Evolutionary conservation across 2,113 vertebrate species (phyloP).

Genomic region (Rhea pennata): DNA sequence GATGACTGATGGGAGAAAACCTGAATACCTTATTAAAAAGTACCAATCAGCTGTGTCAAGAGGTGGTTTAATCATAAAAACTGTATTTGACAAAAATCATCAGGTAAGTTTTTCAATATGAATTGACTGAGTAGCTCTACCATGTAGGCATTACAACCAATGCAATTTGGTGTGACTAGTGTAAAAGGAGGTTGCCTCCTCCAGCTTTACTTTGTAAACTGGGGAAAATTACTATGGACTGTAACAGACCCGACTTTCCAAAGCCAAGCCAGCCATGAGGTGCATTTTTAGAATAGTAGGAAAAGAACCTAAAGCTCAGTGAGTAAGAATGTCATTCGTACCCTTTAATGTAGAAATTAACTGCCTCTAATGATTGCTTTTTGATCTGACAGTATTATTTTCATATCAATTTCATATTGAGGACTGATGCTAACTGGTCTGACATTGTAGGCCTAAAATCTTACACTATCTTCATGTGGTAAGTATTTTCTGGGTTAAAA

Average conservation of each 20-base stretch:
- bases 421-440: not conserved
- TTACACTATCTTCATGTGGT: not conserved
- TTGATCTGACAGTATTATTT: not conserved
- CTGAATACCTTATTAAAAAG: not conserved
- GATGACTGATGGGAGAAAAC: constrained; percentile 38
- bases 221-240: not conserved
- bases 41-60: not conserved
- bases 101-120: not conserved
- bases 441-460: not conserved
- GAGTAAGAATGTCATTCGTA: not conserved
- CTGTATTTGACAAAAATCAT: not conserved
- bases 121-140: not conserved
- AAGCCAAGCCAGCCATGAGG: not conserved
- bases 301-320: not conserved
- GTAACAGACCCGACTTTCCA: not conserved
- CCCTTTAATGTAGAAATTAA: not conserved
- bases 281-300: not conserved
- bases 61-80: not conserved
- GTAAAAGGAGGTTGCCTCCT: not conserved
- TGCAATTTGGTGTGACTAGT: not conserved
- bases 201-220: not conserved
- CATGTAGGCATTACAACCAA: not conserved
- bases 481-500: not conserved
- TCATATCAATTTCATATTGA: not conserved
- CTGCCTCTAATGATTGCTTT: not conserved